phyloP scores from a whole-genome alignment of 2,888 invertebrate species.

The Rhyacophila evoluta region DNA sequence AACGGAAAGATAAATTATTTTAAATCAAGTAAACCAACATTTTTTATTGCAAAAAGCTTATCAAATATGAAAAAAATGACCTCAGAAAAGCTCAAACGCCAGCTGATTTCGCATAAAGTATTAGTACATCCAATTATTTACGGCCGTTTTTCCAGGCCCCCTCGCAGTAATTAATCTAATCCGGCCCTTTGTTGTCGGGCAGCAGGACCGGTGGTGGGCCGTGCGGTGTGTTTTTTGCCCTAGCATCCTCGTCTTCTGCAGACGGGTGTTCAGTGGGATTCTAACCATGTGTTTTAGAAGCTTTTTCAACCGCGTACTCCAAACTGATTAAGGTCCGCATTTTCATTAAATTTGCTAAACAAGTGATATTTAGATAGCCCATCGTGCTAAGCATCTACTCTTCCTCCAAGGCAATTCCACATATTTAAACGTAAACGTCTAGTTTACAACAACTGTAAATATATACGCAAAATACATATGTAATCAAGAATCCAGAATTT shows the following conservation, averaged over 20 bases:
- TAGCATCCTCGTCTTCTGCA: not conserved
- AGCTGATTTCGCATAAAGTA: constrained; percentile 5
- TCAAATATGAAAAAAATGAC: not conserved
- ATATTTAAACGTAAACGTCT: no score
- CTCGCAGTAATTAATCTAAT: constrained; percentile 50
- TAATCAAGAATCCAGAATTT: no score
- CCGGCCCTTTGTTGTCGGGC: constrained; percentile 17
- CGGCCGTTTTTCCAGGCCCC: constrained; percentile 39
- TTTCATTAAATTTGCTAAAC: not conserved
- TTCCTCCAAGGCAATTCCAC: no score
- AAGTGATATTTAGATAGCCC: no score
- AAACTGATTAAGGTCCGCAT: not conserved
- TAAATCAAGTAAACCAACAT: no score
- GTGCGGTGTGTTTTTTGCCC: constrained; percentile 25
- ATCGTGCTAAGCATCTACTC: no score
- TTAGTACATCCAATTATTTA: constrained; percentile 26
- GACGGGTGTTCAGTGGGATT: not conserved
- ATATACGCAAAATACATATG: no score
- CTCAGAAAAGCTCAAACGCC: not conserved
- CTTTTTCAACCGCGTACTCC: not conserved
- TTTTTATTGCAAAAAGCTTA: not conserved
- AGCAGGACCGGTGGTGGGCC: not conserved
- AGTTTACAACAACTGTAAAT: no score
- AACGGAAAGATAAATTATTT: no score
- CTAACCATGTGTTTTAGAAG: constrained; percentile 6